Evolutionary conservation across 2,113 vertebrate genomes (phyloP), one percentile per base, ranked within the genome.

Genomic region (Chionis minor): DNA sequence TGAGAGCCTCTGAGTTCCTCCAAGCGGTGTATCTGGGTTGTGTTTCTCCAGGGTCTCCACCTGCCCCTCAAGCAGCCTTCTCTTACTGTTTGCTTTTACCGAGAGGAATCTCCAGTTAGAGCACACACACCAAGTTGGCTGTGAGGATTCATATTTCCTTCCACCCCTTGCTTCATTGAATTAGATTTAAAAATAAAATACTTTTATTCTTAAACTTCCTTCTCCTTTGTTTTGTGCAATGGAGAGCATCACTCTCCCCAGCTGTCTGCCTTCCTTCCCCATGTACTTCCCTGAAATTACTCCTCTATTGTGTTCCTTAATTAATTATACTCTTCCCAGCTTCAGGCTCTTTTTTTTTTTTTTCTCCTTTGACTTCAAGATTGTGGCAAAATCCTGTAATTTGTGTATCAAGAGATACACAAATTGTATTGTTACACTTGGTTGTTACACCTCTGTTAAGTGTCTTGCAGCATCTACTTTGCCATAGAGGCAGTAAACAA

Each of bases 181-280:
- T 62, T 92, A 54, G 28, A 16, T 90, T 94, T 96, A 91, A 96
- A 97, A 95, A 91, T 73, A 73, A 83, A 86, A 45, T 51, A 47
- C 20, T 89, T 89, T 55, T 71, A 71, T 86, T 92, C 44, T 51
- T 94, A 56, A 77, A 78, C 63, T 95, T 92, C 91, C 86, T 88
- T 83, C 82, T 75, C 33, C 42, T 75, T 92, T 88, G 80, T 83
- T 94, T 65, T n/a, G 10, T 69, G 49, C 2, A 1, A 18, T 38
- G 55, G 35, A 78, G 55, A 88, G 38, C 63, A 66, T 96, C 63
- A 22, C 19, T 92, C 33, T 65, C 3, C 35, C 27, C 51, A 88
- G 65, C 52, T 93, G 67, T 78, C 67, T 10, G 9, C 58, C 54
- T 92, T 40, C 63, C 67, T 93, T 92, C 65, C 52, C 63, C 15